phyloP scores from a whole-genome alignment of 2,888 invertebrate species.

The Danaus chrysippus region DNA sequence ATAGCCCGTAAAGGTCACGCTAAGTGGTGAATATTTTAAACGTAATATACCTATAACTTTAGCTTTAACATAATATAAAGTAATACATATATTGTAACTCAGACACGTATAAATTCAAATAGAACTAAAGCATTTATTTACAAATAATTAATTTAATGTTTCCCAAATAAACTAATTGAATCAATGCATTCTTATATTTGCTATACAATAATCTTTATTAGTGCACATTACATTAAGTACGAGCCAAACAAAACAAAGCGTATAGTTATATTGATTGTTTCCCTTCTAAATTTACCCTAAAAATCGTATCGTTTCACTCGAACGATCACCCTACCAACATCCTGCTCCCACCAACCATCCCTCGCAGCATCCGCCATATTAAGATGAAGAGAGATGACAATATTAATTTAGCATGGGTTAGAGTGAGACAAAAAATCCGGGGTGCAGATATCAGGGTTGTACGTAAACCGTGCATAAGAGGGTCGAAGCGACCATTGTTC shows the following conservation, averaged over 20 bases:
- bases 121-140: background rate
- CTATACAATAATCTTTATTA: slow-evolving; percentile 1
- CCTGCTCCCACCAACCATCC: slow-evolving; percentile 44
- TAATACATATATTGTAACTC: too few relatives aligned
- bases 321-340: slow-evolving; percentile 52
- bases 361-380: slow-evolving; percentile 71
- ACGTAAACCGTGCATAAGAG: slow-evolving; percentile 54
- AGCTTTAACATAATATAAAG: too few relatives aligned
- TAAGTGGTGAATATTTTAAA: too few relatives aligned
- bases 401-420: slow-evolving; percentile 26
- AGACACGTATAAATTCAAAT: background rate
- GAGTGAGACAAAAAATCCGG: slow-evolving; percentile 35
- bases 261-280: slow-evolving; percentile 44
- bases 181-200: slow-evolving; percentile 11
- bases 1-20: too few relatives aligned
- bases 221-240: background rate
- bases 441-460: slow-evolving; percentile 47
- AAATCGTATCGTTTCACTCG: slow-evolving; percentile 58
- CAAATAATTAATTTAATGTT: slow-evolving; percentile 2
- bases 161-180: slow-evolving; percentile 7
- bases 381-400: slow-evolving; percentile 38
- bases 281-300: slow-evolving; percentile 46
- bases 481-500: slow-evolving; percentile 35
- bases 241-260: slow-evolving; percentile 4
- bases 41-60: too few relatives aligned